Percentiles rank a stretch among this genome's conserved stretches.
These are phyloP conservation scores for Mormyrops attenuatus DNA, from an alignment of 2,797 vertebrate genomes.

Conservation along the genomic window DNA sequence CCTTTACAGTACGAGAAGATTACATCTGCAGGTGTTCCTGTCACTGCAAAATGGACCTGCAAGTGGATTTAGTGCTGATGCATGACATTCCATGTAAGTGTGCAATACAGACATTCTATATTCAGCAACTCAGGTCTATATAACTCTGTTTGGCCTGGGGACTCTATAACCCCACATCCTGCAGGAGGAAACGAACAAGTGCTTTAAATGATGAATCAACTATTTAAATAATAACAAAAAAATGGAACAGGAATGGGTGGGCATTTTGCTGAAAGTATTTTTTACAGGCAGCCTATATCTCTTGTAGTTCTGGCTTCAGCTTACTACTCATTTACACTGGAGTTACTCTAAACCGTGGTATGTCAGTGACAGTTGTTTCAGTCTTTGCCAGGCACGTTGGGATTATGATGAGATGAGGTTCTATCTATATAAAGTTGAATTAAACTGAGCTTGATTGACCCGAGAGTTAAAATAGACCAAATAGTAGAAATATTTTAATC, in stretches of 20 bases:
- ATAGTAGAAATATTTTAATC: constrained; percentile 23
- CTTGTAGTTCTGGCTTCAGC: not conserved
- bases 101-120: constrained; percentile 24
- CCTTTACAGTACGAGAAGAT: constrained; percentile 20
- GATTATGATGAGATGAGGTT: not conserved
- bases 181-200: not conserved
- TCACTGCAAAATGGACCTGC: constrained; percentile 16
- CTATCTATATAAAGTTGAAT: constrained; percentile 4
- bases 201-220: not conserved
- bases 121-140: constrained; percentile 30
- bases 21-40: constrained; percentile 20
- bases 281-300: not conserved
- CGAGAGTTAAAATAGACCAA: constrained; percentile 33
- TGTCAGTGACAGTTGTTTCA: not conserved
- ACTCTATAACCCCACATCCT: not conserved
- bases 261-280: not conserved
- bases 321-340: not conserved
- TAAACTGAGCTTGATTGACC: not conserved
- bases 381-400: not conserved
- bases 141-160: not conserved
- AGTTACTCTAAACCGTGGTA: not conserved
- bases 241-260: not conserved
- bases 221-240: not conserved
- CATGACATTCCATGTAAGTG: constrained; percentile 30
- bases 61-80: constrained; percentile 28